Conservation (phyloP, 2,797 vertebrate genomes). For the Catamblyrhynchus diadema region DNA sequence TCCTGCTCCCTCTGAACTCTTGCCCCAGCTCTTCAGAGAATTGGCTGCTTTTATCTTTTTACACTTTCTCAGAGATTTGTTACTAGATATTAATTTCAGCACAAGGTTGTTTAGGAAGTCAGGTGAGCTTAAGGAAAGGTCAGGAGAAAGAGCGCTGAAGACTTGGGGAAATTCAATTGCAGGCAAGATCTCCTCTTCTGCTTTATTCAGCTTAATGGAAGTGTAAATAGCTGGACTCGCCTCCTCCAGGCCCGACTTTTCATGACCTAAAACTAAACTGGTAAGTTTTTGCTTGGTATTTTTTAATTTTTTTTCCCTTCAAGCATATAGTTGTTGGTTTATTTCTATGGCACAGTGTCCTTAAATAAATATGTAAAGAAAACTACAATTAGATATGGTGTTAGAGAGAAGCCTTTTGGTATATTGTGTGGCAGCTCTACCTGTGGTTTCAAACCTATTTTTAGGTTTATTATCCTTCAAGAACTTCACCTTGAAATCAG, state of each 20-base stretch:
- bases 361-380: neutral
- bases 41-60: neutral
- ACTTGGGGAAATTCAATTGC: neutral
- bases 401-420: neutral
- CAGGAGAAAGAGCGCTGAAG: neutral
- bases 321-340: neutral
- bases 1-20: neutral
- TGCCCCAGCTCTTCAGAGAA: neutral
- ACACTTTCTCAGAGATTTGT: neutral
- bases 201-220: neutral
- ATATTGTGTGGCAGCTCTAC: neutral
- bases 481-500: neutral
- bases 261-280: neutral
- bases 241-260: neutral
- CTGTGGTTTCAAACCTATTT: neutral
- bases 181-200: neutral
- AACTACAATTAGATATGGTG: neutral
- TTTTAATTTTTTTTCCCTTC: neutral
- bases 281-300: neutral
- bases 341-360: fast-evolving
- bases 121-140: neutral
- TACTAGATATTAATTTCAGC: neutral
- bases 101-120: neutral
- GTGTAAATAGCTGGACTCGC: neutral
- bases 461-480: neutral